Base-by-base conservation (phyloP, 53 echinoderm and acorn worm species). In the Astropecten irregularis region DNA sequence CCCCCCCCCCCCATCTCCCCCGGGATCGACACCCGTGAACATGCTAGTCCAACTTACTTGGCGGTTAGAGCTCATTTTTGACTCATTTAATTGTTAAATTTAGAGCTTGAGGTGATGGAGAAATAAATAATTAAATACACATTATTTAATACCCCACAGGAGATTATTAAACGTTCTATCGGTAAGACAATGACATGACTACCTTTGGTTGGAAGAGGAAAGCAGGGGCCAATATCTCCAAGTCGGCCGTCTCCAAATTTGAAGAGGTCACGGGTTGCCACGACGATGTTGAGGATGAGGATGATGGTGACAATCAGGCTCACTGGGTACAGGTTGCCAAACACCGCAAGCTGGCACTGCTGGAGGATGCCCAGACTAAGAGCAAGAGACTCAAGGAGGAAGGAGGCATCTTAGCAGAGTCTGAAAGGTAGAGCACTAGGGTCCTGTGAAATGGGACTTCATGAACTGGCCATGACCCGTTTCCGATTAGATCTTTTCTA, bases 201-300 rank as follows among this genome's bases (percentile, higher is more conserved):
- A 83, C 91, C 22, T 96, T 96, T 82, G 93, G 96, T 28, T 96
- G 96, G 96, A 96, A 96, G 27, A 58, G 93, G 50, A 96, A 93
- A 38, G 47, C 72, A n/a, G 93, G 93, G 15, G 72, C 66, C 4
- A 91, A 79, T 21, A 71, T 93, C 9, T 86, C 91, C 0, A 86
- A 94, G 49, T 67, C 81, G 33, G 82, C 93, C 1, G 63, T 89
- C 13, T 40, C 83, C 4, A 87, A 57, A 64, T 93, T 96, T 60
- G 58, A 87, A 31, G 59, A 58, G 34, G 62, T 40, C 16, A 71
- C 92, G 2, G 82, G 56, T 36, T 54, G 62, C 1, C 60, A 33
- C 10, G 81, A 64, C 4, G 36, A 21, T 34, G 76, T 73, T 19
- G 38, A 42, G 37, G 83, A 85, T 9, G 91, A 55, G 22, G 91